Percentiles rank a stretch among this genome's conserved stretches.
These are phyloP conservation scores for Chymomyza fuscimana DNA, from an alignment of 2,888 invertebrate species.

Conservation along the genomic window DNA sequence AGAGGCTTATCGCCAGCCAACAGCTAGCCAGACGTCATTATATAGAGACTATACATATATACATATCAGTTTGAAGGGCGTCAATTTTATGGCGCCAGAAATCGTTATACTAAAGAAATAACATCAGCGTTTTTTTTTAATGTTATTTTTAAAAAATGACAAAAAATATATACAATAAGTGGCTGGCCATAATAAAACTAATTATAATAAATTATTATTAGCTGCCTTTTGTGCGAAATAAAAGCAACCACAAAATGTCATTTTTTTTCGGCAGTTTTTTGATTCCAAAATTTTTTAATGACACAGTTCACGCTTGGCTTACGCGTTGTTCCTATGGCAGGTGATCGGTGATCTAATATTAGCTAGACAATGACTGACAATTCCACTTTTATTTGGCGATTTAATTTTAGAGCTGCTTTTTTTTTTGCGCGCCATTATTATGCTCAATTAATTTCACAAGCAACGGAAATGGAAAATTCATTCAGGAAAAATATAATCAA, in stretches of 20 bases:
- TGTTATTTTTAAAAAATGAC: conserved; percentile 2
- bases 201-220: conserved; percentile 10
- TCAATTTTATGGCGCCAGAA: conserved; percentile 9
- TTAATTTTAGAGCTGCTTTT: not conserved
- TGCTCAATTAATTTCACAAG: conserved; percentile 67
- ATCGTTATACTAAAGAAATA: not conserved
- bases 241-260: not conserved
- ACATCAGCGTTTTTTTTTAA: conserved; percentile 2
- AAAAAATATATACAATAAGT: not conserved
- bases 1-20: not conserved
- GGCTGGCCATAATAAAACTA: not conserved
- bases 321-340: conserved; percentile 12
- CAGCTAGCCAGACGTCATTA: not conserved
- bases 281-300: not conserved
- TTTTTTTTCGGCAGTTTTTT: conserved; percentile 25
- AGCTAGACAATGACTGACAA: conserved; percentile 44
- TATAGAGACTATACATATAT: not conserved
- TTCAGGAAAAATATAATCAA: conserved; percentile 1
- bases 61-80: conserved; percentile 14
- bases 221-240: not conserved
- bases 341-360: conserved; percentile 46
- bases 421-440: conserved; percentile 48
- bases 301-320: conserved; percentile 38
- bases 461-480: conserved; percentile 64
- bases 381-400: conserved; percentile 26